Evolutionary conservation across 35 echinoderm and acorn worm species (phyloP).

Genomic region (Acanthaster planci): DNA sequence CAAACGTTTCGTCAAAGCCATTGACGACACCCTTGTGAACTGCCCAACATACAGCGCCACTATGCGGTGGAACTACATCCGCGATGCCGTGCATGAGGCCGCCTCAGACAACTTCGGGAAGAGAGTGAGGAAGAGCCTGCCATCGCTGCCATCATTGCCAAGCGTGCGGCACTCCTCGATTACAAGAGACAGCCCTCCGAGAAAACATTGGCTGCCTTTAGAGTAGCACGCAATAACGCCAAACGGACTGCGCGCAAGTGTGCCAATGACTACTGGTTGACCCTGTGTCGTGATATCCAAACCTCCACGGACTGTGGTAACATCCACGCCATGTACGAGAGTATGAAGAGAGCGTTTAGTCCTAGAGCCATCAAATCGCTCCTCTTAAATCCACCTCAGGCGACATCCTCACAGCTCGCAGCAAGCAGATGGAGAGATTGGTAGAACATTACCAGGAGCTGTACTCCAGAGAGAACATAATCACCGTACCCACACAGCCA

Average conservation of each 20-base stretch:
- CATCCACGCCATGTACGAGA: slow-evolving; percentile 56
- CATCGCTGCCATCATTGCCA: slow-evolving; percentile 39
- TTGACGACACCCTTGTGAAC: slow-evolving; percentile 5
- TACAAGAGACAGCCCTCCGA: slow-evolving; percentile 3
- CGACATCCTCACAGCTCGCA: slow-evolving; percentile 13
- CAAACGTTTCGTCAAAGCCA: slow-evolving; percentile 1
- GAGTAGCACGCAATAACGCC: slow-evolving; percentile 23
- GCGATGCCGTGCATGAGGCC: too few species aligned
- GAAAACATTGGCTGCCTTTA: slow-evolving; percentile 25
- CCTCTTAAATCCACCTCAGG: too few species aligned
- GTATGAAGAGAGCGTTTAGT: slow-evolving; percentile 38
- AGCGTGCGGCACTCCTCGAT: slow-evolving; percentile 37
- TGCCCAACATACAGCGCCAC: not conserved
- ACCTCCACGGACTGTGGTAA: slow-evolving; percentile 32
- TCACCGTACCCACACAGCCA: slow-evolving; percentile 22
- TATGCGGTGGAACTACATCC: slow-evolving; percentile 28
- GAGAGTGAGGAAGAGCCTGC: not conserved
- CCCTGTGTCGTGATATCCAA: slow-evolving; percentile 31
- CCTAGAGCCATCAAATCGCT: slow-evolving; percentile 8
- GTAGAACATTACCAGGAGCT: slow-evolving; percentile 43
- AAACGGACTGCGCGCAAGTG: slow-evolving; percentile 18
- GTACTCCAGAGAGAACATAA: slow-evolving; percentile 19
- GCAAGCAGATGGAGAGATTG: slow-evolving; percentile 31
- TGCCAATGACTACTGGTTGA: slow-evolving; percentile 47
- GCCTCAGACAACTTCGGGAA: slow-evolving; percentile 28